Evolutionary conservation across 1,140 invertebrate genomes (phyloP).

Genomic region (Dinoponera quadriceps): DNA sequence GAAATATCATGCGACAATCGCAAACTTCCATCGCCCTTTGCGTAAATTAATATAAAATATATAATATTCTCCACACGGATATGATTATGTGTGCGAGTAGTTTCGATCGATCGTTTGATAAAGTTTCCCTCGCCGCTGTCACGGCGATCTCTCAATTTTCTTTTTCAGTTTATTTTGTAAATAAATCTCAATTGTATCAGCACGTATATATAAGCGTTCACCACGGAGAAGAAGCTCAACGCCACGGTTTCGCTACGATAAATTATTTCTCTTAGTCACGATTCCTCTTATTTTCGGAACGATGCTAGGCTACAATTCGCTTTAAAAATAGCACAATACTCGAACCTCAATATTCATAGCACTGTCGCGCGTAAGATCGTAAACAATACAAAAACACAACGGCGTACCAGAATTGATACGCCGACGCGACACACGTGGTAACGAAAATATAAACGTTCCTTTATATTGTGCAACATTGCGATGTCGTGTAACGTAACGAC

Average conservation of each 20-base stretch:
- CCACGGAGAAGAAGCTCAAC: too few relatives aligned
- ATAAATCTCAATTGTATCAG: not conserved
- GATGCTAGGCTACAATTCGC: too few relatives aligned
- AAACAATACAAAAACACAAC: too few relatives aligned
- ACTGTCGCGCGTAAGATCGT: too few relatives aligned
- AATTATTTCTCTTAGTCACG: too few relatives aligned
- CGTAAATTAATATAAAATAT: slow-evolving; percentile 41
- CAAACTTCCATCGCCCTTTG: not conserved
- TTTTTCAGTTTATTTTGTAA: not conserved
- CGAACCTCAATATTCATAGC: too few relatives aligned
- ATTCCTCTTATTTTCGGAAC: too few relatives aligned
- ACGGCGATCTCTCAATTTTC: not conserved
- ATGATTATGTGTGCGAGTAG: not conserved
- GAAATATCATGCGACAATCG: too few relatives aligned
- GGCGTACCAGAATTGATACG: not conserved
- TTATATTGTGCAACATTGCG: not conserved
- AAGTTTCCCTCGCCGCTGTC: not conserved
- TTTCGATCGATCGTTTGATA: not conserved
- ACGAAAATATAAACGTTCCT: slow-evolving; percentile 10
- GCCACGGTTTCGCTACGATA: too few relatives aligned
- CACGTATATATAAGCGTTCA: not conserved
- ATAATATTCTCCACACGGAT: not conserved
- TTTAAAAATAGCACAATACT: too few relatives aligned
- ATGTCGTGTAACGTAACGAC: not conserved
- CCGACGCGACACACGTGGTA: not conserved